A percentile compares a stretch with the other conserved stretches of the same genome.
phyloP scores from a whole-genome alignment of 2,797 vertebrate genomes.

The Paramormyrops hopkinsi region DNA sequence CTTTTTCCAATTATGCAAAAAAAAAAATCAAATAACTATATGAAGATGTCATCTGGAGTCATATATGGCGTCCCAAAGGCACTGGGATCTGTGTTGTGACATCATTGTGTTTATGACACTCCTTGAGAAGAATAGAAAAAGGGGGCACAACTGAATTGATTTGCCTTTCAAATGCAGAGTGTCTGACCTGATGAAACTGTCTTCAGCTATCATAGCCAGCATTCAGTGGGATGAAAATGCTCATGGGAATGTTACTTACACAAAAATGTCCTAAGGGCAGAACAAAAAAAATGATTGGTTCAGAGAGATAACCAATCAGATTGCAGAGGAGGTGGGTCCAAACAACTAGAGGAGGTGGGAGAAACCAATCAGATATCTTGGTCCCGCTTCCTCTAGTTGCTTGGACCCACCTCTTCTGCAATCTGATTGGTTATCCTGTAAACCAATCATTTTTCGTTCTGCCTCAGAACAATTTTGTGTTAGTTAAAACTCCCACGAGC shows the following conservation, averaged over 20 bases:
- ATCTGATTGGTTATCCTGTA: neutral
- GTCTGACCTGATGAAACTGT: neutral
- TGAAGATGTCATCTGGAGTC: neutral
- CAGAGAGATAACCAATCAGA: neutral
- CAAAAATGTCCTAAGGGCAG: neutral
- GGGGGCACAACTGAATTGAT: neutral
- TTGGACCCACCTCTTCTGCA: neutral
- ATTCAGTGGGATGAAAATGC: neutral
- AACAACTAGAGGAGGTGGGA: neutral
- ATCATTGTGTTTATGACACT: neutral
- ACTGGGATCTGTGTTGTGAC: neutral
- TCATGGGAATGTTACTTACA: neutral
- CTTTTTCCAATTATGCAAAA: neutral
- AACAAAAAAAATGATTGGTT: neutral
- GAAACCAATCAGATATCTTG: neutral
- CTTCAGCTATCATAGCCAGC: neutral
- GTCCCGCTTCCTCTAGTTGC: neutral
- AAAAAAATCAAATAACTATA: neutral
- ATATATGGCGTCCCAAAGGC: neutral
- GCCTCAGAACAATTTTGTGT: neutral
- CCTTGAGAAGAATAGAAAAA: neutral
- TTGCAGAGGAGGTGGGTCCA: neutral
- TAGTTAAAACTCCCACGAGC: neutral
- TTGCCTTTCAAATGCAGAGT: neutral
- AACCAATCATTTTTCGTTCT: neutral